phyloP scores from a whole-genome alignment of 2,888 invertebrate species.

The Drosophila neonasuta region DNA sequence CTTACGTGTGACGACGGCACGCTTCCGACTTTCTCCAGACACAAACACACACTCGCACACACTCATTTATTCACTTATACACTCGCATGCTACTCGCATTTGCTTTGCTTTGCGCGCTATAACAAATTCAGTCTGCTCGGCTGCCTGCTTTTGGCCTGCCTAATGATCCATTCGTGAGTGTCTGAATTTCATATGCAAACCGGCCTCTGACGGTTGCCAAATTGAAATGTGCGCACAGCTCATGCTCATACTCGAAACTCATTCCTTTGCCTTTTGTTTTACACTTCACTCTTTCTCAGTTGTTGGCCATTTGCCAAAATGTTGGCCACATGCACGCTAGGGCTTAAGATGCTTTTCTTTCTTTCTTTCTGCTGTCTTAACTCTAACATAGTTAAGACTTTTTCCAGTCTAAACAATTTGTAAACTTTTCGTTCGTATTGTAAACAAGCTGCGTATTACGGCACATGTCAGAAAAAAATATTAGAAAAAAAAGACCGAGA shows the following conservation, averaged over 20 bases:
- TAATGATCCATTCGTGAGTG: slow-evolving; percentile 70
- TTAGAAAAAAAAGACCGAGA: not conserved
- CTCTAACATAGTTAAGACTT: slow-evolving; percentile 16
- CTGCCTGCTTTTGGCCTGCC: slow-evolving; percentile 61
- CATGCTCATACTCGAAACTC: slow-evolving; percentile 21
- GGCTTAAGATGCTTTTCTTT: slow-evolving; percentile 32
- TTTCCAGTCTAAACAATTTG: slow-evolving; percentile 37
- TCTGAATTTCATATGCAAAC: slow-evolving; percentile 66
- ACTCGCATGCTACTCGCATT: slow-evolving; percentile 19
- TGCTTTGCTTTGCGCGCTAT: slow-evolving; percentile 54
- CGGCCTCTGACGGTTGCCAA: slow-evolving; percentile 45
- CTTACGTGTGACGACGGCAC: slow-evolving; percentile 64
- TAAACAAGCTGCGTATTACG: slow-evolving; percentile 41
- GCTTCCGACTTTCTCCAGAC: slow-evolving; percentile 74
- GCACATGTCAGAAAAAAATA: slow-evolving; percentile 27
- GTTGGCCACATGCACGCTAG: slow-evolving; percentile 33
- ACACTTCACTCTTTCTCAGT: slow-evolving; percentile 4
- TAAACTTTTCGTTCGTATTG: slow-evolving; percentile 38
- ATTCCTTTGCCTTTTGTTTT: slow-evolving; percentile 35
- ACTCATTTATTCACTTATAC: slow-evolving; percentile 3
- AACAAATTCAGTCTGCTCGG: slow-evolving; percentile 68
- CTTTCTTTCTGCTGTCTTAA: slow-evolving; percentile 37
- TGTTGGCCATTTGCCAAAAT: slow-evolving; percentile 65
- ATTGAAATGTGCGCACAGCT: slow-evolving; percentile 69
- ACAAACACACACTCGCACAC: slow-evolving; percentile 30